Evolutionary conservation across 1,140 invertebrate species (phyloP).

Genomic region (Macrosteles quadrilineatus): DNA sequence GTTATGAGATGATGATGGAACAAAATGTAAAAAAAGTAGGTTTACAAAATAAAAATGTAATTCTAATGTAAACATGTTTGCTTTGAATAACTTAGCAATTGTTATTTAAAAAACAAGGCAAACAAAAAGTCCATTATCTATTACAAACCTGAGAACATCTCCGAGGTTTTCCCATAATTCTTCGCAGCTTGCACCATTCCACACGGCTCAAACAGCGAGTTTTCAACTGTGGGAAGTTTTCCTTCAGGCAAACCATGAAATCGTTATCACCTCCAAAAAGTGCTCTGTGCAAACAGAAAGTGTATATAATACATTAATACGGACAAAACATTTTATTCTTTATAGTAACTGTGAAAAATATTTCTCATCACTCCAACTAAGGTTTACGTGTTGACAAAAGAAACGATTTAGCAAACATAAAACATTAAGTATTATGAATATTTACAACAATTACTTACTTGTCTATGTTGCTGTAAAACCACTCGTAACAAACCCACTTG

Average conservation of each 20-base stretch:
- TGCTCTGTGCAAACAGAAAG: slow-evolving; percentile 59
- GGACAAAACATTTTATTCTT: background rate
- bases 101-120: too few relatives aligned
- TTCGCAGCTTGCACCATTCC: slow-evolving; percentile 94
- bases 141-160: slow-evolving; percentile 72
- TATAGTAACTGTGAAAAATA: background rate
- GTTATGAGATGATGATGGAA: too few relatives aligned
- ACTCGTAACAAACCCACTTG: slow-evolving; percentile 99
- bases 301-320: too few relatives aligned
- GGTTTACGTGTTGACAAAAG: too few relatives aligned
- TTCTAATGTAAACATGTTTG: too few relatives aligned
- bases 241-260: slow-evolving; percentile 91
- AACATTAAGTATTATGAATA: too few relatives aligned
- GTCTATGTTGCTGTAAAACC: slow-evolving; percentile 99
- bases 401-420: too few relatives aligned
- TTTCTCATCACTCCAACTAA: too few relatives aligned
- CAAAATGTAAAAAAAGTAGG: too few relatives aligned
- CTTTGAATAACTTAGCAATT: too few relatives aligned
- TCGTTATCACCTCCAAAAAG: slow-evolving; percentile 96
- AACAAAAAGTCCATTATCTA: too few relatives aligned
- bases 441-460: slow-evolving; percentile 59
- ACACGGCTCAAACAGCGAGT: slow-evolving; percentile 81
- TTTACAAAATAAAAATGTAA: too few relatives aligned
- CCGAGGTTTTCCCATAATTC: slow-evolving; percentile 96
- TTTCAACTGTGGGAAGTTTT: slow-evolving; percentile 92